phyloP scores from a whole-genome alignment of 2,888 invertebrate species.

The Hartigia nigra region DNA sequence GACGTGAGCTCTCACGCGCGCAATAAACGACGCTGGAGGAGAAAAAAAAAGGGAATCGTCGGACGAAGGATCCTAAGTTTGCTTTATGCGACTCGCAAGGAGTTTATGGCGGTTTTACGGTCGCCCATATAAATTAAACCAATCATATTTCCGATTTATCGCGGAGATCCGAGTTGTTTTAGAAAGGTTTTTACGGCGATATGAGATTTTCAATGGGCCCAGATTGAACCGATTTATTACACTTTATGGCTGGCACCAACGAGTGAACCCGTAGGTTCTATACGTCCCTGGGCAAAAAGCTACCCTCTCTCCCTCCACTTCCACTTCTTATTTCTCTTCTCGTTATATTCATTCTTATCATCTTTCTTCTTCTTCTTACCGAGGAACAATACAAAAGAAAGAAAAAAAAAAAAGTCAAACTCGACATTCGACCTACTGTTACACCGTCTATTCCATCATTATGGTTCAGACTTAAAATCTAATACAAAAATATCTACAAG shows the following conservation, averaged over 20 bases:
- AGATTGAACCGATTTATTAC: conserved; percentile 23
- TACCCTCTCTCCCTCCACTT: neutral
- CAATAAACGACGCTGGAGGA: conserved; percentile 17
- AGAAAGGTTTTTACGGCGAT: conserved; percentile 22
- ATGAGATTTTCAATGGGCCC: conserved; percentile 22
- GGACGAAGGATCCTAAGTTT: conserved; percentile 4
- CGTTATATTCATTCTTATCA: neutral
- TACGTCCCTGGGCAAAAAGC: neutral
- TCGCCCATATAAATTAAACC: conserved; percentile 20
- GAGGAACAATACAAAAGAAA: neutral
- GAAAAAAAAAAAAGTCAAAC: neutral
- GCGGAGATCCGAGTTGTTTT: conserved; percentile 22
- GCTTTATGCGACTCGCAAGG: conserved; percentile 10
- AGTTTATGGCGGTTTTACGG: conserved; percentile 23
- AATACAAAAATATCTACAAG: conserved; percentile 10
- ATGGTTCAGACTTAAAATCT: neutral
- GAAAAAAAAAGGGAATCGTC: conserved; percentile 7
- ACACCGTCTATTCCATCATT: neutral
- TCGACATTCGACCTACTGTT: neutral
- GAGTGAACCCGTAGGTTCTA: neutral
- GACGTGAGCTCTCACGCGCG: neutral
- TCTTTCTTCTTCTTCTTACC: neutral
- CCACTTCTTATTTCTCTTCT: neutral
- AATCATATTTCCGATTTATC: conserved; percentile 23
- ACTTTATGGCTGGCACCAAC: conserved; percentile 15